These are phyloP conservation scores for Procavia capensis DNA, from an alignment of 2,113 vertebrate genomes.

Conservation along the genomic window DNA sequence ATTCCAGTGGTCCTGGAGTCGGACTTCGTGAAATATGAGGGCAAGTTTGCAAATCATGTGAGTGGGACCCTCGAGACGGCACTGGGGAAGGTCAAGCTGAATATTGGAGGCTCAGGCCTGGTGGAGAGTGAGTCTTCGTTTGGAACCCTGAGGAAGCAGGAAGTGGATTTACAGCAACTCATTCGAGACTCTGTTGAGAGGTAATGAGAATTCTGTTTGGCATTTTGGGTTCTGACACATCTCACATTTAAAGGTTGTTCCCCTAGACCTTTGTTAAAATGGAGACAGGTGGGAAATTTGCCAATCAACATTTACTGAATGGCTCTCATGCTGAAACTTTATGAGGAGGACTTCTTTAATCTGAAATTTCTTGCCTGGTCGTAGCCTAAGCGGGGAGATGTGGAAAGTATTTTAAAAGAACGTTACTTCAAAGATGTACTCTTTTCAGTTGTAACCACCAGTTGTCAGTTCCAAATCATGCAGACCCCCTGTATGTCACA, in stretches of 20 bases:
- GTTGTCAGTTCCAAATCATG: neutral
- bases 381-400: neutral
- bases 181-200: conserved; percentile 88
- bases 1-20: conserved; percentile 89
- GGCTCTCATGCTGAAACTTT: neutral
- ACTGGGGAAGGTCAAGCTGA: conserved; percentile 84
- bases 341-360: neutral
- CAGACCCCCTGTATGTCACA: neutral
- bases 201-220: conserved; percentile 76
- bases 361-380: neutral
- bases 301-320: neutral
- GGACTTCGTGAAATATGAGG: conserved; percentile 93
- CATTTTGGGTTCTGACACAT: neutral
- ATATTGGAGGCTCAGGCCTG: conserved; percentile 84
- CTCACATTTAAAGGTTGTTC: neutral
- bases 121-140: conserved; percentile 93
- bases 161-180: conserved; percentile 92
- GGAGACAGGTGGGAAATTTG: neutral
- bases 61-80: conserved; percentile 84
- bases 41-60: conserved; percentile 88
- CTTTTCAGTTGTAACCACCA: neutral
- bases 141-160: conserved; percentile 94
- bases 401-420: neutral
- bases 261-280: neutral
- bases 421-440: neutral